Evolutionary conservation across 1,140 invertebrate species (phyloP).

Genomic region (Drosophila dunni): DNA sequence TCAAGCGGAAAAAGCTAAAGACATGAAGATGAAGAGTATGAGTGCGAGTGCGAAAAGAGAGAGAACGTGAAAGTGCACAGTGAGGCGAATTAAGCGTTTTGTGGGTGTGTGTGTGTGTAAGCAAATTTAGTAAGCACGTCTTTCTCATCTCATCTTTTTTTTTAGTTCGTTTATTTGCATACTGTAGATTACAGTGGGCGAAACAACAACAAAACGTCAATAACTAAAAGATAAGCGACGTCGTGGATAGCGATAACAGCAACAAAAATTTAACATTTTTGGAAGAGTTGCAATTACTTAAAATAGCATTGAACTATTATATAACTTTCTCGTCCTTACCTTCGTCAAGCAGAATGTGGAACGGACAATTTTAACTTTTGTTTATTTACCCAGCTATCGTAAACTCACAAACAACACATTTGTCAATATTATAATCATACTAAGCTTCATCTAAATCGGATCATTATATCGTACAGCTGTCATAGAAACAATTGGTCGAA

Average conservation of each 20-base stretch:
- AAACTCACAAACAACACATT: no score
- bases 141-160: slow-evolving; percentile 17
- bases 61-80: slow-evolving; percentile 58
- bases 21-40: not conserved
- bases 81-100: slow-evolving; percentile 35
- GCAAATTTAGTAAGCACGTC: slow-evolving; percentile 45
- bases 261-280: not conserved
- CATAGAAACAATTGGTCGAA: not conserved
- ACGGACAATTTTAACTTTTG: no score
- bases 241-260: slow-evolving; percentile 58
- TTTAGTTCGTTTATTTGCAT: slow-evolving; percentile 42
- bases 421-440: no score
- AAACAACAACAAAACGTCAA: slow-evolving; percentile 23
- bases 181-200: slow-evolving; percentile 33
- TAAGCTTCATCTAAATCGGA: no score
- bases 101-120: slow-evolving; percentile 10
- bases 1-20: not conserved
- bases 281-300: not conserved
- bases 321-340: not conserved
- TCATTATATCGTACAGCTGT: no score
- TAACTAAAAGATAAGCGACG: slow-evolving; percentile 59
- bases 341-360: no score
- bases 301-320: not conserved
- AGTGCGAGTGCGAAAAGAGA: not conserved
- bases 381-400: no score